These are phyloP conservation scores for Panopea generosa DNA, from an alignment of 2,888 invertebrate genomes.

Conservation along the genomic window DNA sequence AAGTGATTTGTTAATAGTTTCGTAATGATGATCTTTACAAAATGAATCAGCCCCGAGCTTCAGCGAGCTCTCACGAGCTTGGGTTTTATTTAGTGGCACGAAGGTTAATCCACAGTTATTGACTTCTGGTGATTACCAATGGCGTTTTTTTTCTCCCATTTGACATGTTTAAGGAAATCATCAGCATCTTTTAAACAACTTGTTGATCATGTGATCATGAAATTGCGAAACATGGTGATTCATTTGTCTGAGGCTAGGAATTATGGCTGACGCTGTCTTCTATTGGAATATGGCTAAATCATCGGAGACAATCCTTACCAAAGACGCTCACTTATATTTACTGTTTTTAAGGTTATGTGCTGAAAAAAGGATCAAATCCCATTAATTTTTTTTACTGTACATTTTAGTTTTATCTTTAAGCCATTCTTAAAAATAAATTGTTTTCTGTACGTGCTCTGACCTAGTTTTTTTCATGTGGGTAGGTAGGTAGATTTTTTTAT, in stretches of 20 bases:
- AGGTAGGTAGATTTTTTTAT: no score
- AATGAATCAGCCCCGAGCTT: constrained; percentile 10
- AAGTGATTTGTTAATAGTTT: constrained; percentile 52
- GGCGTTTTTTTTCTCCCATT: constrained; percentile 17
- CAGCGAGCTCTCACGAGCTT: constrained; percentile 24
- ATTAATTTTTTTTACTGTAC: no score
- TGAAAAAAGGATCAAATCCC: no score
- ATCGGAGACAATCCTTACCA: no score
- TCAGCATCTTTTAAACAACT: constrained; percentile 41
- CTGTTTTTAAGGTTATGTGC: no score
- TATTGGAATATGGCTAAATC: no score
- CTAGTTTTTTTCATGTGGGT: no score
- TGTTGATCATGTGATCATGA: constrained; percentile 44
- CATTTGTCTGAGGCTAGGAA: constrained; percentile 20
- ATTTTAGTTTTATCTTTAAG: no score
- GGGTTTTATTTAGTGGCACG: neutral
- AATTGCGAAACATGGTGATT: constrained; percentile 23
- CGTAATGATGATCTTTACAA: constrained; percentile 33
- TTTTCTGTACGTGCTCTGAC: no score
- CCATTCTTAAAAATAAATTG: no score
- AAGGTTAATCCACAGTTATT: constrained; percentile 50
- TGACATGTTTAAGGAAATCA: constrained; percentile 43
- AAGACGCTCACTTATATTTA: no score
- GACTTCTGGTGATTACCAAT: constrained; percentile 47
- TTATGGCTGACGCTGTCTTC: no score